Evolutionary conservation across 2,888 invertebrate genomes (phyloP).

Genomic region (Zele albiditarsus): DNA sequence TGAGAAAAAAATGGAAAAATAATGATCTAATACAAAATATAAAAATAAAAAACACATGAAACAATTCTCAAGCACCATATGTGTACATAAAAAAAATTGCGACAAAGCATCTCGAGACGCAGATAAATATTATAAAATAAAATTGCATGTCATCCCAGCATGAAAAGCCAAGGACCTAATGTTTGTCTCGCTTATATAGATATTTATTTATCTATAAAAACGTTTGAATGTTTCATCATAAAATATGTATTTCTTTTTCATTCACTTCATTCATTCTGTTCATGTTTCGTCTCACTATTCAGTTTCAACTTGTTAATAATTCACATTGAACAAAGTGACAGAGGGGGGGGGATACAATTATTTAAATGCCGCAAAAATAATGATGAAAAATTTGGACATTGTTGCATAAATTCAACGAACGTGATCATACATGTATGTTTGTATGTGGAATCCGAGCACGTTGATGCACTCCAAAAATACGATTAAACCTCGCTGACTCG

Average conservation of each 20-base stretch:
- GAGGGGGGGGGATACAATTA: too few species aligned
- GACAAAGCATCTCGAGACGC: background rate
- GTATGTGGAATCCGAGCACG: background rate
- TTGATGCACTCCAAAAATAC: slow-evolving; percentile 23
- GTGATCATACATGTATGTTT: background rate
- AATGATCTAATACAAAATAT: background rate
- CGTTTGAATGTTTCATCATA: background rate
- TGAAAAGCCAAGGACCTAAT: slow-evolving; percentile 61
- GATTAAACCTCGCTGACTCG: slow-evolving; percentile 38
- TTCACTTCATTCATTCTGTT: background rate
- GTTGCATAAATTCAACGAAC: background rate
- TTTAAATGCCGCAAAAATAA: too few species aligned
- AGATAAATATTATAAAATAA: background rate
- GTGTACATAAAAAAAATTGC: background rate
- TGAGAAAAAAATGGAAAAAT: slow-evolving; percentile 1
- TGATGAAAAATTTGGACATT: background rate
- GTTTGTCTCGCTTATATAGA: slow-evolving; percentile 46
- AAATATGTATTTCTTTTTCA: slow-evolving; percentile 12
- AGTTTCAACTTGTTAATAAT: too few species aligned
- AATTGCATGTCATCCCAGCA: slow-evolving; percentile 52
- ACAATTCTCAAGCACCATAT: slow-evolving; percentile 9
- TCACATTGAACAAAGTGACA: too few species aligned
- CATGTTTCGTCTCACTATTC: slow-evolving; percentile 1
- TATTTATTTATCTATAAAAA: background rate
- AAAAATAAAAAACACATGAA: background rate